Evolutionary conservation across 2,797 vertebrate species (phyloP), one percentile per base, ranked within the genome.

Genomic region (Octomys mimax): DNA sequence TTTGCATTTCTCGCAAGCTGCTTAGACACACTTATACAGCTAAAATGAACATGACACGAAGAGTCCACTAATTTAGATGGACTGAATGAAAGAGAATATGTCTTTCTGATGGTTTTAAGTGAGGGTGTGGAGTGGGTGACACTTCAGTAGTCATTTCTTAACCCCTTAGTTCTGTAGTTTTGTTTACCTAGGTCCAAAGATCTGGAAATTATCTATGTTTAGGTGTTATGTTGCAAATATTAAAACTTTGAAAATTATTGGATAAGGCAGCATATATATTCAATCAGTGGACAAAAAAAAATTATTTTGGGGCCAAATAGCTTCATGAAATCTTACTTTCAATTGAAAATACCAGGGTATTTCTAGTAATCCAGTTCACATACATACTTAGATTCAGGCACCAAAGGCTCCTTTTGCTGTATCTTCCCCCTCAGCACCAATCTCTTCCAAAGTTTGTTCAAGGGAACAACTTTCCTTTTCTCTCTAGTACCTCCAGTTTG

Each of bases 401-500:
- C 3, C 16, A 62, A 39, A 6, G 8, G 36, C 42, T 92, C 92
- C 28, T 42, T 87, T 87, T 14, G 2, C 5, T 89, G 8, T 0
- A 26, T 90, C 14, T 88, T 49, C 52, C 39, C 66, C 66, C 2
- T 49, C 5, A 79, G 26, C 46, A 85, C 2, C 7, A 42, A 6
- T 46, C 21, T 4, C 2, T 33, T 59, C 12, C 31, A 91, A 52
- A 79, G 28, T 54, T 93, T 92, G 26, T 33, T 59, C 66, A 9
- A 87, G 33, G 39, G 11, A 73, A 81, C 7, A 59, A 2, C 19
- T 94, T 90, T 93, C 87, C 52, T 87, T 26, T 96, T 62, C 36
- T 95, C 42, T 95, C 26, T 78, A 90, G 66, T 79, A 66, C 75
- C 54, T 42, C 14, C 70, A 73, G 14, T 95, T 87, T 92, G 31